Evolutionary conservation across 2,797 vertebrate species (phyloP).

Genomic region (Hypotaenidia philippensis): DNA sequence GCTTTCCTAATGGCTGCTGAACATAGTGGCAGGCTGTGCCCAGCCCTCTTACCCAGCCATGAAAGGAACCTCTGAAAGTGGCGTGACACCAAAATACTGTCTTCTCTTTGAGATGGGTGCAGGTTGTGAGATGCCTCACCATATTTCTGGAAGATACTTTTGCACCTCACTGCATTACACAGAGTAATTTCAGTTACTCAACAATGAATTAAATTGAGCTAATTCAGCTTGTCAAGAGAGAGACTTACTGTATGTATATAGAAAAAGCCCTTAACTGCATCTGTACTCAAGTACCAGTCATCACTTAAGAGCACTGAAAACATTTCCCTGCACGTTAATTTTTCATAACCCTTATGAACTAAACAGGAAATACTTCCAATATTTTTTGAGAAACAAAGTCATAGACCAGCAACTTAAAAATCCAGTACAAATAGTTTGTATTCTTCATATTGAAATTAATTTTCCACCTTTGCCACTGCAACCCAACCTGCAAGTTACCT

Average conservation of each 20-base stretch:
- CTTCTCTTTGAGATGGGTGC: not conserved
- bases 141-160: not conserved
- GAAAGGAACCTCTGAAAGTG: not conserved
- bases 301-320: not conserved
- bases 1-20: not conserved
- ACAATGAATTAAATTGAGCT: not conserved
- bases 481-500: not conserved
- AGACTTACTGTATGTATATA: not conserved
- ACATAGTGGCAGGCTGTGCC: accelerated
- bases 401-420: not conserved
- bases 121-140: not conserved
- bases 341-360: not conserved
- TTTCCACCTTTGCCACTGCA: not conserved
- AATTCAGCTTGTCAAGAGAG: not conserved
- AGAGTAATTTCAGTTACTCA: not conserved
- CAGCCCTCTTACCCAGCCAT: not conserved
- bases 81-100: not conserved
- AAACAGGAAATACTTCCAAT: not conserved
- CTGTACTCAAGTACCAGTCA: not conserved
- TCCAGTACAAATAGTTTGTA: not conserved
- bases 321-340: not conserved
- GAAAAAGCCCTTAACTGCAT: not conserved
- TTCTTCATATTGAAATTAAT: not conserved
- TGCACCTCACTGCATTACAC: not conserved
- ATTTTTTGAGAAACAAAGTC: not conserved